Evolutionary conservation across 2,113 vertebrate species (phyloP).

Genomic region (Albula glossodonta): DNA sequence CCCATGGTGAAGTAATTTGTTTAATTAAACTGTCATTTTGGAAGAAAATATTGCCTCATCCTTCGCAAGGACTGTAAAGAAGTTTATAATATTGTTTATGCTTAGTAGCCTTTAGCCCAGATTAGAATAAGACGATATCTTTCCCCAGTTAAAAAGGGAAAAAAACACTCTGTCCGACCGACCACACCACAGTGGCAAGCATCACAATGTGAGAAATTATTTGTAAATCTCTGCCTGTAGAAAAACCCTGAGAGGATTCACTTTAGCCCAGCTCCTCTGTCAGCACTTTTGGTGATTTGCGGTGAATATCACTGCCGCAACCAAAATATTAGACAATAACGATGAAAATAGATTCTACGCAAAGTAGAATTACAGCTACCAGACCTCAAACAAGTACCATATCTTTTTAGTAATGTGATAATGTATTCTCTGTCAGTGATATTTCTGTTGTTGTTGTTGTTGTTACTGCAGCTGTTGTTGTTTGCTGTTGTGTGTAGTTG

Average conservation of each 20-base stretch:
- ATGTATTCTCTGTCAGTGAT: neutral
- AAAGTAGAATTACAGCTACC: constrained; percentile 52
- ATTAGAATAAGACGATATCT: constrained; percentile 64
- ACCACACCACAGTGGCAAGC: constrained; percentile 39
- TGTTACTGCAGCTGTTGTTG: neutral
- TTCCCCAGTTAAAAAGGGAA: constrained; percentile 40
- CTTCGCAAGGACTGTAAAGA: constrained; percentile 59
- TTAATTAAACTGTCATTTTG: constrained; percentile 84
- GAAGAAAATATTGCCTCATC: constrained; percentile 65
- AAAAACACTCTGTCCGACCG: constrained; percentile 44
- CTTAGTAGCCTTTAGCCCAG: constrained; percentile 49
- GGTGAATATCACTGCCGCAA: constrained; percentile 71
- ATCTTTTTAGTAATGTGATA: constrained; percentile 6
- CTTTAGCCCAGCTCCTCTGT: constrained; percentile 65
- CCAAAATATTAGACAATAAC: constrained; percentile 66
- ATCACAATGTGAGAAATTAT: constrained; percentile 63
- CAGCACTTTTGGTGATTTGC: constrained; percentile 75
- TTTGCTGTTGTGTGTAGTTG: neutral
- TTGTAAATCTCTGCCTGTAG: constrained; percentile 57
- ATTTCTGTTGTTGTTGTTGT: neutral
- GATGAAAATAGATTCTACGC: constrained; percentile 61
- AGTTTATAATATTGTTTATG: constrained; percentile 61
- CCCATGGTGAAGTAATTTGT: constrained; percentile 71
- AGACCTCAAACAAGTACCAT: constrained; percentile 28
- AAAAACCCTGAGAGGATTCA: constrained; percentile 72